Evolutionary conservation across 2,113 vertebrate species (phyloP).

Genomic region (Ameiurus melas): DNA sequence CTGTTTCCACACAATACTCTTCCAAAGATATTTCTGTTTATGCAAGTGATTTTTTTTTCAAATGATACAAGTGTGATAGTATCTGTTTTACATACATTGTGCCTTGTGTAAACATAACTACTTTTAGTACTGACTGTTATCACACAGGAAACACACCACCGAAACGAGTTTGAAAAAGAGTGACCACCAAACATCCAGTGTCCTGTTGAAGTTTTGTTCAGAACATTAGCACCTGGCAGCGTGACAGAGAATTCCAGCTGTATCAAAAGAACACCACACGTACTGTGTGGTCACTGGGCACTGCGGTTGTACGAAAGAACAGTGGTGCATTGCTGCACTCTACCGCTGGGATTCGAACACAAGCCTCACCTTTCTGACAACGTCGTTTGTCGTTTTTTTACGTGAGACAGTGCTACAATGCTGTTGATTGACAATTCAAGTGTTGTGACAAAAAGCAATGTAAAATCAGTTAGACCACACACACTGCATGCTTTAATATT

Average conservation of each 20-base stretch:
- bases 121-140: conserved; percentile 33
- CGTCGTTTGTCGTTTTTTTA: background rate
- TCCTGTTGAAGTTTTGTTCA: conserved; percentile 13
- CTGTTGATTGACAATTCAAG: background rate
- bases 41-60: background rate
- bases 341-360: background rate
- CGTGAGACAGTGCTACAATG: background rate
- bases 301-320: background rate
- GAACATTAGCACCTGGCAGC: conserved; percentile 10
- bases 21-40: conserved; percentile 11
- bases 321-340: background rate
- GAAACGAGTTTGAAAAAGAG: conserved; percentile 34
- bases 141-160: conserved; percentile 50
- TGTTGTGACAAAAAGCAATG: background rate
- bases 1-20: background rate
- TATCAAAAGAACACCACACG: background rate
- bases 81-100: conserved; percentile 33
- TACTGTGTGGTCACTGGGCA: background rate
- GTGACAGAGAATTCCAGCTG: background rate
- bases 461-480: background rate
- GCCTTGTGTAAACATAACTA: conserved; percentile 45
- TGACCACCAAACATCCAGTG: conserved; percentile 21
- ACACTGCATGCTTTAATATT: conserved; percentile 10
- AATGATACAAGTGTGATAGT: background rate
- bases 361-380: background rate